These are phyloP conservation scores for Catharus bicknelli DNA, from an alignment of 2,113 vertebrate species.

Conservation along the genomic window DNA sequence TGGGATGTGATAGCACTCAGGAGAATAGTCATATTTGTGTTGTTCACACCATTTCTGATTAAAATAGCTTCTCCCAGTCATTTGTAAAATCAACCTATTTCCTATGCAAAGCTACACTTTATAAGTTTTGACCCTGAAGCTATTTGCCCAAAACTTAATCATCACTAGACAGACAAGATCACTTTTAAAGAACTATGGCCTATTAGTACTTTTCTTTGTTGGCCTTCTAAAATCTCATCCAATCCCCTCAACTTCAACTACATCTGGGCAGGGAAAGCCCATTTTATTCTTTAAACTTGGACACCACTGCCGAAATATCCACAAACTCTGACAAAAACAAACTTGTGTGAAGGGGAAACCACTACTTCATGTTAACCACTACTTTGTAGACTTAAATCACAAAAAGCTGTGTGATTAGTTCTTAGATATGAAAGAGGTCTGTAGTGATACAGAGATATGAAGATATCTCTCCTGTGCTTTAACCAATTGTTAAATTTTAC, in stretches of 20 bases:
- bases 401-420: neutral
- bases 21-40: constrained; percentile 62
- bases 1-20: constrained; percentile 60
- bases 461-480: neutral
- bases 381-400: neutral
- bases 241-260: neutral
- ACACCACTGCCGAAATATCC: neutral
- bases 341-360: neutral
- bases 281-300: neutral
- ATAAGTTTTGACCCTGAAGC: neutral
- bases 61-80: constrained; percentile 47
- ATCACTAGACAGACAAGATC: neutral
- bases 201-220: neutral
- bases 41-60: constrained; percentile 55
- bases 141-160: constrained; percentile 3
- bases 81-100: constrained; percentile 49
- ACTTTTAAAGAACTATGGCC: neutral
- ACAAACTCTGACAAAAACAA: neutral
- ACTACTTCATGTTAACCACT: neutral
- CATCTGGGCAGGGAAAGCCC: too few relatives aligned
- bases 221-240: neutral
- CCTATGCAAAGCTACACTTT: neutral
- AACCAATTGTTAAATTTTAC: neutral
- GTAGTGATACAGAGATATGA: neutral
- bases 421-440: neutral